Evolutionary conservation across 2,797 vertebrate species (phyloP), one percentile per base, ranked within the genome.

Genomic region (Hephaestus fuliginosus): DNA sequence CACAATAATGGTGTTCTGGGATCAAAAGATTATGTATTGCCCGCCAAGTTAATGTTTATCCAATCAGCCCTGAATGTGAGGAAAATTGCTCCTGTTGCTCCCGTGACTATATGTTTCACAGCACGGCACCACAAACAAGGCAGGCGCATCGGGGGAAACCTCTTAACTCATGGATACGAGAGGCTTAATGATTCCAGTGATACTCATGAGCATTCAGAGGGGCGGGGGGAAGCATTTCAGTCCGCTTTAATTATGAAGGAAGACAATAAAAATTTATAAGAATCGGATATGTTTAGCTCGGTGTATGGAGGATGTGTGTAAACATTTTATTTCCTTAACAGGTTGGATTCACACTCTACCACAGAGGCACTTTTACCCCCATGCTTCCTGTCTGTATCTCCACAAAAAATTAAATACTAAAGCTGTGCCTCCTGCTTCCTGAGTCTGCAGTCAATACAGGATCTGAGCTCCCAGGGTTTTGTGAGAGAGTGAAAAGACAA

Each of bases 31-130:
- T 63, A 72, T 70, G 65, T 44, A 67, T 61, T 79, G 25, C 56
- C 41, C 46, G 20, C 58, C 41, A 64, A 83, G 74, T 81, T 67
- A 83, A 78, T 79, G 78, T 88, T 86, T 63, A 86, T 87, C 78
- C 78, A 83, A 77, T 88, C 76, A 81, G 46, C 15, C 3, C 70
- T 28, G 36, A 71, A 82, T 83, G 62, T 43, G 71, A 71, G 44
- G 33, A 55, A 64, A 85, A 82, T 67, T 69, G 49, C 48, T 69
- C 33, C 57, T 51, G 36, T 72, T 68, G 36, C 43, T 57, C 46
- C 44, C 30, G 64, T 57, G 61, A 80, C 81, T 56, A 64, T 58
- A 65, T 48, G 56, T 52, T 61, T 55, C 62, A 30, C 77, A 83
- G 68, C 74, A 48, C 41, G 81, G n/a, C 55, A 55, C 66, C 65